Conservation (phyloP, 35 echinoderm and acorn worm genomes). For the Eucidaris tribuloides region DNA sequence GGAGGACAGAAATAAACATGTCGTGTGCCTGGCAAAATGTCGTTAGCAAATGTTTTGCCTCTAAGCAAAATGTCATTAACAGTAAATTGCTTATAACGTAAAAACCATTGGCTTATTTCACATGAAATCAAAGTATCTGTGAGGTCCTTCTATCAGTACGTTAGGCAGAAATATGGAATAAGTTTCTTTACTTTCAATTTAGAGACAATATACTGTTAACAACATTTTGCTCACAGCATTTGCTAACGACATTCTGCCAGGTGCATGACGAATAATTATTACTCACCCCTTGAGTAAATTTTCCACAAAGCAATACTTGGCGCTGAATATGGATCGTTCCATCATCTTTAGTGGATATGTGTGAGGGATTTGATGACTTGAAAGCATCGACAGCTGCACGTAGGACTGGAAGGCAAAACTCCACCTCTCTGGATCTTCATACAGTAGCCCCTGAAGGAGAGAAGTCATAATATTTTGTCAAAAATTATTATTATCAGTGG, state of each 20-base stretch:
- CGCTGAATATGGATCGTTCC: constrained; percentile 87
- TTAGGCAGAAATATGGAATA: not conserved
- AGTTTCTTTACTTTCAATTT: not conserved
- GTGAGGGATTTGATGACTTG: constrained; percentile 47
- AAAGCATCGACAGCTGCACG: constrained; percentile 88
- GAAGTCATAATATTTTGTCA: no score
- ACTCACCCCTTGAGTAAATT: constrained; percentile 58
- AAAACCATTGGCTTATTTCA: not conserved
- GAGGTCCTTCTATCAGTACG: not conserved
- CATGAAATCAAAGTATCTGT: not conserved
- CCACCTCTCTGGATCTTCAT: constrained; percentile 71
- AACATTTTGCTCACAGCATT: no score
- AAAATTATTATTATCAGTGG: no score
- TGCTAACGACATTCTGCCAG: no score
- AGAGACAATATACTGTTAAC: not conserved
- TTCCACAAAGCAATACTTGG: constrained; percentile 92
- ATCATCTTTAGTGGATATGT: constrained; percentile 72
- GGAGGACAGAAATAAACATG: no score
- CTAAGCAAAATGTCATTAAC: no score
- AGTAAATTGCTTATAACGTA: no score
- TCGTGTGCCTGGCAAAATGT: no score
- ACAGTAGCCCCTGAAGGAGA: constrained; percentile 81
- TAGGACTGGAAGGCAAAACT: constrained; percentile 94
- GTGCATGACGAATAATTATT: not conserved
- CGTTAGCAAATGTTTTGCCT: no score